phyloP scores from a whole-genome alignment of 1,140 invertebrate species.

The Drosophila bocqueti region DNA sequence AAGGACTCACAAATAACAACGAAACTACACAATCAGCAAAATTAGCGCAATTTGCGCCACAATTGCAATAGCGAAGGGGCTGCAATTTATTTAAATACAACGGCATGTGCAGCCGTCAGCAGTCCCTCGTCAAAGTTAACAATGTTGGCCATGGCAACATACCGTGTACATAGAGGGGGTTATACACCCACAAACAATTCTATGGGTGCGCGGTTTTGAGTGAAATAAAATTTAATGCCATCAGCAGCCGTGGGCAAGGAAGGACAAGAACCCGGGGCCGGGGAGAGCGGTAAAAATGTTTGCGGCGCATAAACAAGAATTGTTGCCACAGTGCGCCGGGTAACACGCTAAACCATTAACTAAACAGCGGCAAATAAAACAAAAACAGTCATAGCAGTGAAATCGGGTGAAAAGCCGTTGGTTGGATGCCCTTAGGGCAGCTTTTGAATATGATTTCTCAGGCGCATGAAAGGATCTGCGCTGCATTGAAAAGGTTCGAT shows the following conservation, averaged over 20 bases:
- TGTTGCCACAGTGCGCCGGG: constrained; percentile 57
- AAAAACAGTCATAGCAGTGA: constrained; percentile 40
- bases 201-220: constrained; percentile 59
- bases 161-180: background rate
- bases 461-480: background rate
- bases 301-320: constrained; percentile 82
- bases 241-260: constrained; percentile 46
- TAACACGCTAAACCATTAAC: constrained; percentile 81
- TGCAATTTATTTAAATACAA: constrained; percentile 72
- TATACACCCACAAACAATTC: constrained; percentile 34
- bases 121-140: constrained; percentile 50
- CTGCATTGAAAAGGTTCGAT: background rate
- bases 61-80: constrained; percentile 59
- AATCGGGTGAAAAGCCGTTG: constrained; percentile 26
- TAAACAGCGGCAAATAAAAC: constrained; percentile 76
- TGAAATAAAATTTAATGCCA: constrained; percentile 80
- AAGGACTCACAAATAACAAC: constrained; percentile 29
- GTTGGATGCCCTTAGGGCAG: constrained; percentile 26
- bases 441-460: background rate
- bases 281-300: constrained; percentile 68
- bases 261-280: background rate
- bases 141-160: constrained; percentile 45
- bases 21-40: constrained; percentile 63
- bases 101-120: constrained; percentile 56
- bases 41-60: constrained; percentile 77